phyloP scores from a whole-genome alignment of 2,888 invertebrate genomes.

The Monoplex corrugatus region DNA sequence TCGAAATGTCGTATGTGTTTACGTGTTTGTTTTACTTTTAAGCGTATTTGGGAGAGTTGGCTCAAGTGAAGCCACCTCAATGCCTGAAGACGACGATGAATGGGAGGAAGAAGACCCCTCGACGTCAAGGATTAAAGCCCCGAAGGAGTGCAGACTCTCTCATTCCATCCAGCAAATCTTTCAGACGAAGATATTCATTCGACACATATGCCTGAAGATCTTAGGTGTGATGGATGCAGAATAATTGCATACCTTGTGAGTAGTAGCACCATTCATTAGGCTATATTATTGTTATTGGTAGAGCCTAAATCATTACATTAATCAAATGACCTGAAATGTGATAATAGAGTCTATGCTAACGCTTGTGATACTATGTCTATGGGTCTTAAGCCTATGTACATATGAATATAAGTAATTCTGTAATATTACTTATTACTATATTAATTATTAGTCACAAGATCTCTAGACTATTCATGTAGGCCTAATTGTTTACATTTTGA shows the following conservation, averaged over 20 bases:
- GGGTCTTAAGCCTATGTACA: no score
- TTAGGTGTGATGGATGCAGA: constrained; percentile 80
- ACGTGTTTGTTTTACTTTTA: neutral
- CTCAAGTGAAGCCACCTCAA: neutral
- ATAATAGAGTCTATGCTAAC: no score
- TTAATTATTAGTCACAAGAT: no score
- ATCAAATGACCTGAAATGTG: no score
- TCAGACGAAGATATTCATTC: constrained; percentile 80
- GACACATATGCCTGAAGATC: constrained; percentile 73
- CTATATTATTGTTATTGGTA: no score
- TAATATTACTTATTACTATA: no score
- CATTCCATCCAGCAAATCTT: constrained; percentile 72
- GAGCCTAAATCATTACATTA: no score
- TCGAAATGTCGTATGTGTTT: neutral
- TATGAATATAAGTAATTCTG: no score
- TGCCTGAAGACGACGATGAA: neutral
- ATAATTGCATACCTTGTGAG: constrained; percentile 78
- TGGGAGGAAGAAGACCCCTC: neutral
- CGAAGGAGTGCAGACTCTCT: neutral
- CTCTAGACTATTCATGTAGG: no score
- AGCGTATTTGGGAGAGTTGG: neutral
- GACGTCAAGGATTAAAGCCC: neutral
- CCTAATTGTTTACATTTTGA: no score
- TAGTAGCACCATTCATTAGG: no score
- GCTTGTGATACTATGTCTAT: no score